phyloP scores from a whole-genome alignment of 2,797 vertebrate genomes.

The Coregonus suidteri region DNA sequence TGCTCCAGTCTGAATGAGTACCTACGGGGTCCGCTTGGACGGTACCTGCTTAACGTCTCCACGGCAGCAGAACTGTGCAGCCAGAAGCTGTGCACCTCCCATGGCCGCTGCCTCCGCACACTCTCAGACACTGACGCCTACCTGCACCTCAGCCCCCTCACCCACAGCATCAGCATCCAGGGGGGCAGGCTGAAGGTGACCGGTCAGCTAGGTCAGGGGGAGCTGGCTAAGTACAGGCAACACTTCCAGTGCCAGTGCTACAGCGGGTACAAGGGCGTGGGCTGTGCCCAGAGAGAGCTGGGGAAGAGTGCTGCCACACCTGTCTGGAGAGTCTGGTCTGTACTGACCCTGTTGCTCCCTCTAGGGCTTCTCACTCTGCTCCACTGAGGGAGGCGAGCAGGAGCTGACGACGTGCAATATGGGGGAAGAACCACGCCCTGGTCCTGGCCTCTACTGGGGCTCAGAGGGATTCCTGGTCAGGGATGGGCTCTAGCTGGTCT shows the following conservation, averaged over 20 bases:
- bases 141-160: slow-evolving; percentile 75
- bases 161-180: slow-evolving; percentile 68
- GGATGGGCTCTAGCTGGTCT: neutral
- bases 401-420: neutral
- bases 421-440: neutral
- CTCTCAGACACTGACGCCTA: slow-evolving; percentile 65
- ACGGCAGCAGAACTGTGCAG: slow-evolving; percentile 79
- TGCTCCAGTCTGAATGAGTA: slow-evolving; percentile 74
- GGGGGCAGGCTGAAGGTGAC: slow-evolving; percentile 60
- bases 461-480: neutral
- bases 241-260: slow-evolving; percentile 85
- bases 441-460: neutral
- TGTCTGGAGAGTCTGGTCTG: slow-evolving; percentile 56
- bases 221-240: slow-evolving; percentile 55
- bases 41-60: slow-evolving; percentile 80
- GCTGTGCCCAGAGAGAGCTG: slow-evolving; percentile 63
- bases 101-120: slow-evolving; percentile 77
- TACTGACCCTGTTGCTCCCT: slow-evolving; percentile 63
- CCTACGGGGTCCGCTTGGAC: slow-evolving; percentile 72
- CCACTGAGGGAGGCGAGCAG: slow-evolving; percentile 52
- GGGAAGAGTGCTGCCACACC: slow-evolving; percentile 62
- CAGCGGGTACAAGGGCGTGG: slow-evolving; percentile 74
- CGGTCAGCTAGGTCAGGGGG: slow-evolving; percentile 58
- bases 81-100: slow-evolving; percentile 64
- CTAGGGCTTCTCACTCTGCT: slow-evolving; percentile 67